Evolutionary conservation across 2,888 invertebrate genomes (phyloP), one percentile per base, ranked within the genome.

Genomic region (Apoda limacodes): DNA sequence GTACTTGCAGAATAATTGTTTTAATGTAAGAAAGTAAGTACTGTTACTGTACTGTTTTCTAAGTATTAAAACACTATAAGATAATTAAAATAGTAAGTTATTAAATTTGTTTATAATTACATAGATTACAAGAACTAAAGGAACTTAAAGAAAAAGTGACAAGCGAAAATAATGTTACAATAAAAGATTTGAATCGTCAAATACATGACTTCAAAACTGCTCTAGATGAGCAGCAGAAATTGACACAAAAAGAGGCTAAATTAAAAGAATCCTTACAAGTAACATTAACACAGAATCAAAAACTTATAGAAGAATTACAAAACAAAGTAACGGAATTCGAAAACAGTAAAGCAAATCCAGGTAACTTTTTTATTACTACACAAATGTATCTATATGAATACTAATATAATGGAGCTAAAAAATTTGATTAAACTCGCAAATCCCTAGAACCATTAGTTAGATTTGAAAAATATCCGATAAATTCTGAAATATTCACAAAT

Each of bases 121-220:
- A n/a, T n/a, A 78, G 78, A 42, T 46, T 72, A 20, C 39, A 43
- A 29, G 60, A 61, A 34, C 45, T 76, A 5, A 76, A 66, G 48
- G 63, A 68, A 31, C 58, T 68, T 45, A 57, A 74, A 22, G 61
- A 68, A 46, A 53, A 41, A 27, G 41, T 69, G 42, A 59, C 55
- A 1, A 32, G 39, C 11, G 53, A 70, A 34, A 61, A 72, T 28
- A 67, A 69, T 40, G 14, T 52, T 13, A 42, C 52, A 9, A 37
- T 67, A 33, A 56, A 63, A 31, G 68, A 69, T 9, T 39, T 71
- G 36, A 60, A 50, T 25, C 52, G 46, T 30, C 58, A 71, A 42
- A 42, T 75, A n/a, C 68, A 62, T 43, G 62, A 65, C 23, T 35
- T 58, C 2, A 61, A 53, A 28, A 35, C 37, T 14, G 44, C 47